phyloP scores from a whole-genome alignment of 2,113 vertebrate genomes.

The Calcarius ornatus region DNA sequence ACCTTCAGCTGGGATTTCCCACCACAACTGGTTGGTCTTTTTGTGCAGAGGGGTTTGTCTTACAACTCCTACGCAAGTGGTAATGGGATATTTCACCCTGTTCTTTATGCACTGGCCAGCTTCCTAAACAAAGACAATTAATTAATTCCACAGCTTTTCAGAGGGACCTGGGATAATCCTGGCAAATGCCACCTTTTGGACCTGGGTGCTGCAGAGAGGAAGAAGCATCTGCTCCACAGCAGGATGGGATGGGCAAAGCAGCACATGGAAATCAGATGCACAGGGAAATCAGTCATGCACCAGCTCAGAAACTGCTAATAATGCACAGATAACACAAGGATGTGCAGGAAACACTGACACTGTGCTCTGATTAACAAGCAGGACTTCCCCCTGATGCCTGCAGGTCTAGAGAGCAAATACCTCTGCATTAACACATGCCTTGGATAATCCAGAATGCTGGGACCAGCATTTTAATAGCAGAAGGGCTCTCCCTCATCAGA shows the following conservation, averaged over 20 bases:
- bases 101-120: not conserved
- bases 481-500: not conserved
- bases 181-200: not conserved
- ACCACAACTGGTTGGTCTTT: rapidly evolving
- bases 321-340: constrained; percentile 29
- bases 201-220: not conserved
- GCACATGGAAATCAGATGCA: not conserved
- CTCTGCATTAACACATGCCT: not conserved
- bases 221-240: not conserved
- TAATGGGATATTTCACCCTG: not conserved
- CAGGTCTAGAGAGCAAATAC: not conserved
- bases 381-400: not conserved
- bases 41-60: not conserved
- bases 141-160: not conserved
- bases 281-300: constrained; percentile 20
- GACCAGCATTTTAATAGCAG: not conserved
- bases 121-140: not conserved
- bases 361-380: constrained; percentile 34
- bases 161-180: not conserved
- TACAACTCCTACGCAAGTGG: rapidly evolving
- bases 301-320: constrained; percentile 53
- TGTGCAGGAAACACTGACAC: constrained; percentile 31
- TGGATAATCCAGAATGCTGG: not conserved
- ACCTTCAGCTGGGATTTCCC: not conserved
- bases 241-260: constrained; percentile 32